Conservation (phyloP, 2,888 invertebrate species). For the Pinctada fucata region DNA sequence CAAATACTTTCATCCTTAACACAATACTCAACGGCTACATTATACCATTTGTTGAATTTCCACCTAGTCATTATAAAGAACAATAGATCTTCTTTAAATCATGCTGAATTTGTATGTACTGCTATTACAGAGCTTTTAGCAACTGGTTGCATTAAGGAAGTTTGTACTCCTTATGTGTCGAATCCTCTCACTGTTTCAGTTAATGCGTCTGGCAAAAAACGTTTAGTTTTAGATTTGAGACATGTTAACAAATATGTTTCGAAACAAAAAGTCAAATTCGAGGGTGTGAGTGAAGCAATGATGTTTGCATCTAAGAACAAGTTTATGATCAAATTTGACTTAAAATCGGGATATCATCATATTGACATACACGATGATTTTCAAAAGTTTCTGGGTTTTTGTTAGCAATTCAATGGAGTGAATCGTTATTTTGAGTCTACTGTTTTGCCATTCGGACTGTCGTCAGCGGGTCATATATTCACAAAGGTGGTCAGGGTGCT, state of each 20-base stretch:
- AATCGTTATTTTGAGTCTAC: slow-evolving; percentile 27
- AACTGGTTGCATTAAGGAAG: slow-evolving; percentile 12
- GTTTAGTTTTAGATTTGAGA: slow-evolving; percentile 35
- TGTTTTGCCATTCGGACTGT: slow-evolving; percentile 38
- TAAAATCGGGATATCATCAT: slow-evolving; percentile 40
- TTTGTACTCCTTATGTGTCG: slow-evolving; percentile 13
- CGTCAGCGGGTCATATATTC: too few relatives aligned
- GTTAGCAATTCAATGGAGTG: background rate
- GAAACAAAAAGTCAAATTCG: slow-evolving; percentile 39
- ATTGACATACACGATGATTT: slow-evolving; percentile 36
- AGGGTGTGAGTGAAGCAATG: slow-evolving; percentile 35
- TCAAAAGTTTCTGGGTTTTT: slow-evolving; percentile 41
- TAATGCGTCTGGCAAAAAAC: slow-evolving; percentile 34
- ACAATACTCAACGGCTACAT: slow-evolving; percentile 14
- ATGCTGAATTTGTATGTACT: slow-evolving; percentile 15
- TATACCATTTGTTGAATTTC: slow-evolving; percentile 14
- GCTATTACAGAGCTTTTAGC: background rate
- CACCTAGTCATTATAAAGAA: slow-evolving; percentile 18
- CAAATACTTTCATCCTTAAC: too few relatives aligned
- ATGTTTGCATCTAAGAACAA: slow-evolving; percentile 7
- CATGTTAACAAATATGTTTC: slow-evolving; percentile 39
- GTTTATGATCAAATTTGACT: slow-evolving; percentile 38
- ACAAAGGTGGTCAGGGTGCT: too few relatives aligned
- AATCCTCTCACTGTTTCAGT: slow-evolving; percentile 41
- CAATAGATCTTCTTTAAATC: slow-evolving; percentile 21